Evolutionary conservation across 2,113 vertebrate species (phyloP).

Genomic region (Ptilorrhoa leucosticta): DNA sequence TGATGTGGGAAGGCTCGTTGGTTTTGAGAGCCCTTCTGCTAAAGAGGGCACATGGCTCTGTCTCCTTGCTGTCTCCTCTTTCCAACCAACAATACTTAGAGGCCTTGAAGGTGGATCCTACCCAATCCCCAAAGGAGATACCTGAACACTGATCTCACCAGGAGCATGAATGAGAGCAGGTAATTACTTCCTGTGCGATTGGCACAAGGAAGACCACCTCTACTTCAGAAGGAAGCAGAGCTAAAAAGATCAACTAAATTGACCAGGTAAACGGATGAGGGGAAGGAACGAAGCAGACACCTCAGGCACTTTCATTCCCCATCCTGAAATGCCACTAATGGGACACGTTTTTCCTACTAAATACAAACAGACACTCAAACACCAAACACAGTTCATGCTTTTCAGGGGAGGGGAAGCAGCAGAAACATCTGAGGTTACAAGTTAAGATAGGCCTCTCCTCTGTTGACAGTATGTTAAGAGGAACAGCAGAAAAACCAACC

Average conservation of each 20-base stretch:
- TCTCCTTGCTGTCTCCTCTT: not conserved
- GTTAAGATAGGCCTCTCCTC: not conserved
- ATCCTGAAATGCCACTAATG: not conserved
- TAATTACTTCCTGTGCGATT: not conserved
- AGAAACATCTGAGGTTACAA: not conserved
- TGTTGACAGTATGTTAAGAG: accelerated
- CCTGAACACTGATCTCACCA: not conserved
- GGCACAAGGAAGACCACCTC: not conserved
- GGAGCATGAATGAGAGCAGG: accelerated
- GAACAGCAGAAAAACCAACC: constrained; percentile 65
- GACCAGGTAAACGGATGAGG: accelerated
- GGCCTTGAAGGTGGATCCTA: not conserved
- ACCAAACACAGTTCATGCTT: not conserved
- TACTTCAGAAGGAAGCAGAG: not conserved
- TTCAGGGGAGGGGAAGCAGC: not conserved
- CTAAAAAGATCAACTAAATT: not conserved
- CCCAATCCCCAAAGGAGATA: not conserved
- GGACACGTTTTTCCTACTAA: not conserved
- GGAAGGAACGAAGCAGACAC: not conserved
- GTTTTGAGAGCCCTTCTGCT: not conserved
- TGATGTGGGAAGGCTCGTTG: not conserved
- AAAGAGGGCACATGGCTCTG: not conserved
- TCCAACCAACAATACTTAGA: not conserved
- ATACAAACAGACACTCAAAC: not conserved
- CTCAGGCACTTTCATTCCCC: not conserved